A percentile compares a stretch with the other conserved stretches of the same genome.
Conservation (phyloP, 2,797 vertebrate species). For the Graptemys geographica region DNA sequence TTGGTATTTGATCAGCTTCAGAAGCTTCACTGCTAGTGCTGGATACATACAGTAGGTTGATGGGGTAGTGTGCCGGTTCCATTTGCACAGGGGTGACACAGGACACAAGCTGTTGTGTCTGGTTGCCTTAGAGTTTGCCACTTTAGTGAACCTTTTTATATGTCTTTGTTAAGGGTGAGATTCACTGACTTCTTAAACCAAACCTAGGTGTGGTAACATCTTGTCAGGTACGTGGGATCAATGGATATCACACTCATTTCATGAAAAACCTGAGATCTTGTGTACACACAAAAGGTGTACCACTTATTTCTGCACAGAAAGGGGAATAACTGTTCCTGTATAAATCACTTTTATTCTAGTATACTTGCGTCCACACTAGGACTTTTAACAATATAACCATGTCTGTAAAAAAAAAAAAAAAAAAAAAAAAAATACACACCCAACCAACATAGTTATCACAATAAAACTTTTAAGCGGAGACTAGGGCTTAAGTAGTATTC, state of each 20-base stretch:
- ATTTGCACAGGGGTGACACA: not conserved
- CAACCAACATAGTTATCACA: not conserved
- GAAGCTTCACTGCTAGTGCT: too few relatives aligned
- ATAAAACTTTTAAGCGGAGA: not conserved
- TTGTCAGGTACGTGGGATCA: not conserved
- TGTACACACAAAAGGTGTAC: not conserved
- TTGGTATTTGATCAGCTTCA: too few relatives aligned
- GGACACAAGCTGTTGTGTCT: rapidly evolving
- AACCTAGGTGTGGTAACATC: rapidly evolving
- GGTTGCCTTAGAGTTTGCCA: not conserved
- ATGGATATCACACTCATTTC: not conserved
- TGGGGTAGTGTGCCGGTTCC: not conserved
- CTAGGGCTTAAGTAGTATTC: not conserved
- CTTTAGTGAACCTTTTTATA: not conserved
- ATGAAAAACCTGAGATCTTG: conserved; percentile 14
- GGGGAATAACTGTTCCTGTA: not conserved
- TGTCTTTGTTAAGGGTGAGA: not conserved
- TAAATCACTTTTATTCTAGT: not conserved
- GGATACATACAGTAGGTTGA: too few relatives aligned
- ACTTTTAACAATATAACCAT: not conserved
- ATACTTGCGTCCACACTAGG: not conserved
- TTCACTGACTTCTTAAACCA: not conserved
- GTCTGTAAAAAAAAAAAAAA: not conserved
- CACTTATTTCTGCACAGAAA: not conserved
- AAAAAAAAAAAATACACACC: rapidly evolving